Evolutionary conservation across 1,140 invertebrate species (phyloP).

Genomic region (Halictus rubicundus): DNA sequence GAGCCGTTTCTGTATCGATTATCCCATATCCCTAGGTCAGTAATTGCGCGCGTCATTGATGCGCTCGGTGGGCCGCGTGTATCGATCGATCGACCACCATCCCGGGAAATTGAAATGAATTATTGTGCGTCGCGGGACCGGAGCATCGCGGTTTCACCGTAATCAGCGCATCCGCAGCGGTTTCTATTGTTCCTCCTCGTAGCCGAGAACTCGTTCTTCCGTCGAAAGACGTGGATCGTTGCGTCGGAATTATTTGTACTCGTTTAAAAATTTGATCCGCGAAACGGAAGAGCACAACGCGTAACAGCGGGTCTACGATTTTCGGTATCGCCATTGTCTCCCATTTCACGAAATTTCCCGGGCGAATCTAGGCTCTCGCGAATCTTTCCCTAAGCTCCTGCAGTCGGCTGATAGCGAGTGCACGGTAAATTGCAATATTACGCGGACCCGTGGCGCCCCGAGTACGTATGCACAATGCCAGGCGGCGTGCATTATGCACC

Average conservation of each 20-base stretch:
- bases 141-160: neutral
- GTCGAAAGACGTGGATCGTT: too few species aligned
- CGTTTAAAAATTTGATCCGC: too few species aligned
- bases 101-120: conserved; percentile 45
- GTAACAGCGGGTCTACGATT: too few species aligned
- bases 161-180: conserved; percentile 6
- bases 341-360: too few species aligned
- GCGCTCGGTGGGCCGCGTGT: conserved; percentile 1
- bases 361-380: too few species aligned
- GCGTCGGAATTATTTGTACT: too few species aligned
- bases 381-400: too few species aligned
- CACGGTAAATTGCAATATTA: conserved; percentile 27
- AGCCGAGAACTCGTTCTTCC: too few species aligned
- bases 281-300: too few species aligned
- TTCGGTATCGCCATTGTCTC: too few species aligned
- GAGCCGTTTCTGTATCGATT: conserved; percentile 35
- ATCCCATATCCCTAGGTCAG: conserved; percentile 36
- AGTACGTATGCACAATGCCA: neutral
- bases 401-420: neutral
- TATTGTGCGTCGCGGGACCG: conserved; percentile 18
- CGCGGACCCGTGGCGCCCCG: neutral
- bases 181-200: neutral
- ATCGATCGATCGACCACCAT: conserved; percentile 20
- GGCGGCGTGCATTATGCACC: conserved; percentile 37
- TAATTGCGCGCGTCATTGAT: conserved; percentile 28